A percentile compares a stretch with the other conserved stretches of the same genome.
Evolutionary conservation across 2,888 invertebrate genomes (phyloP).

Genomic region (Andrena flavipes): DNA sequence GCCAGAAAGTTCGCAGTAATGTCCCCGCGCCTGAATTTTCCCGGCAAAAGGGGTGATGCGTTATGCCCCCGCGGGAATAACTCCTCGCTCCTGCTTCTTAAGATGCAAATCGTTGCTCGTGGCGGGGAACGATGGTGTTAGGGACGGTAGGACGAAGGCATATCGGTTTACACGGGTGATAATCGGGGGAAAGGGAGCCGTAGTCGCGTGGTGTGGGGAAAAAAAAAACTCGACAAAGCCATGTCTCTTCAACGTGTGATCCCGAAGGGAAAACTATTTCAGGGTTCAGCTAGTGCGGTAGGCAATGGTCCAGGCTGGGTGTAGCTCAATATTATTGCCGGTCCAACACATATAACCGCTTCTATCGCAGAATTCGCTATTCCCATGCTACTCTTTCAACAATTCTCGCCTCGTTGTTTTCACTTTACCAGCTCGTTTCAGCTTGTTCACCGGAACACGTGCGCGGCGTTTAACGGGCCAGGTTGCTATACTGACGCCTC

Average conservation of each 20-base stretch:
- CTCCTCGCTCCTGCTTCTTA: slow-evolving; percentile 13
- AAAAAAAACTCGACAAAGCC: background rate
- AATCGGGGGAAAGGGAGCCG: background rate
- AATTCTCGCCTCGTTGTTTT: background rate
- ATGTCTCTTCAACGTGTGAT: background rate
- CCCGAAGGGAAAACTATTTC: background rate
- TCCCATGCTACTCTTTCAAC: background rate
- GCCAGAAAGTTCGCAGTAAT: slow-evolving; percentile 49
- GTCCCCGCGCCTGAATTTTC: slow-evolving; percentile 62
- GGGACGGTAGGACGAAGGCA: background rate
- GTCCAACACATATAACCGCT: too few relatives aligned
- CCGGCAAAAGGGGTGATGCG: slow-evolving; percentile 54
- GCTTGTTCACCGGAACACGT: background rate
- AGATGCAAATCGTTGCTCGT: slow-evolving; percentile 43
- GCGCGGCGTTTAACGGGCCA: slow-evolving; percentile 13
- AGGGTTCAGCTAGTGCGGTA: background rate
- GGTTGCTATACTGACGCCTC: slow-evolving; percentile 42
- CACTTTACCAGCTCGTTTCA: background rate
- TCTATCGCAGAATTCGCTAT: background rate
- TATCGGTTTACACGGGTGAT: background rate
- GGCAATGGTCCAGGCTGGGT: background rate
- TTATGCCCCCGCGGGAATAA: slow-evolving; percentile 47
- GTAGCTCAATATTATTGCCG: too few relatives aligned
- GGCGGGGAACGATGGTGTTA: background rate
- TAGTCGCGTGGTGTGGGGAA: background rate